Evolutionary conservation across 2,888 invertebrate species (phyloP).

Genomic region (Idaea aversata): DNA sequence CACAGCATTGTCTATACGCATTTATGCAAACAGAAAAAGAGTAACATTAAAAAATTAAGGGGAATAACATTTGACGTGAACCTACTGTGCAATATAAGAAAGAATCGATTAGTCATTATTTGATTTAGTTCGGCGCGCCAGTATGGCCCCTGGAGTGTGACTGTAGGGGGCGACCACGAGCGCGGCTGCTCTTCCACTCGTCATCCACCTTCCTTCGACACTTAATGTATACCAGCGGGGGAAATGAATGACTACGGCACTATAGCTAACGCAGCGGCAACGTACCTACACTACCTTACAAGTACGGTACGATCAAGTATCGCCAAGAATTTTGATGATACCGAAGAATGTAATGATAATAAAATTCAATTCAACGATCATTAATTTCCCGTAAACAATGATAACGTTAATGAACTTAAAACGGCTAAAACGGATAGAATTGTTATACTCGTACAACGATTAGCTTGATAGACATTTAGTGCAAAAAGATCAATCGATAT

Average conservation of each 20-base stretch:
- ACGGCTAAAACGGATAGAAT: constrained; percentile 34
- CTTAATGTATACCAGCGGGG: constrained; percentile 64
- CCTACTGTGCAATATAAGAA: constrained; percentile 80
- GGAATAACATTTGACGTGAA: constrained; percentile 78
- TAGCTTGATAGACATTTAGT: constrained; percentile 43
- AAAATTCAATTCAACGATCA: constrained; percentile 26
- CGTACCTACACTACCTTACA: background rate
- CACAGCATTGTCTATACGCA: constrained; percentile 75
- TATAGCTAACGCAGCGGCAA: constrained; percentile 29
- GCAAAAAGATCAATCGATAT: constrained; percentile 42
- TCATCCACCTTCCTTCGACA: constrained; percentile 75
- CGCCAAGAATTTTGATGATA: constrained; percentile 29
- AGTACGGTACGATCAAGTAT: constrained; percentile 21
- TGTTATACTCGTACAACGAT: constrained; percentile 37
- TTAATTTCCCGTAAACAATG: constrained; percentile 36
- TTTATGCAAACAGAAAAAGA: constrained; percentile 75
- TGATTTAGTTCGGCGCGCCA: constrained; percentile 77
- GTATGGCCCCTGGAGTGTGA: constrained; percentile 65
- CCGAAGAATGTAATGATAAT: constrained; percentile 24
- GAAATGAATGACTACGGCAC: constrained; percentile 53
- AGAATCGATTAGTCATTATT: constrained; percentile 80
- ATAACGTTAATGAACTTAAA: constrained; percentile 32
- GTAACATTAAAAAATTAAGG: constrained; percentile 71
- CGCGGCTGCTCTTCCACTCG: constrained; percentile 57
- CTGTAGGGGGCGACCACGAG: constrained; percentile 73